Evolutionary conservation across 92 coral and sea anemone species (phyloP), one percentile per base, ranked within the genome.

Genomic region (Palythoa grandis): DNA sequence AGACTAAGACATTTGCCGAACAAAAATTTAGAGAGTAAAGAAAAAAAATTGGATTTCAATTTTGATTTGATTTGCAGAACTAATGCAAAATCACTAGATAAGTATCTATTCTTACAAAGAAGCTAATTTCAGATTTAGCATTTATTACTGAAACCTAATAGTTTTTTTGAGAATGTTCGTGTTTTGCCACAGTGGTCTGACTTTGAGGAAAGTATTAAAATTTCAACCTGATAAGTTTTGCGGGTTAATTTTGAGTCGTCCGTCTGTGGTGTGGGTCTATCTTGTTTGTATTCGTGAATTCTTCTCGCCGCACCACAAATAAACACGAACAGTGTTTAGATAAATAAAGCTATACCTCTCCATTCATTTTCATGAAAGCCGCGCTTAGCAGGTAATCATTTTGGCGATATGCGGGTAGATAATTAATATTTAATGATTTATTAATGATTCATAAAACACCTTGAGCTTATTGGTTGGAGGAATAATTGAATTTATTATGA

Each of bases 371-470:
- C 89, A 66, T 80, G 88, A 85, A 86, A 89, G 95, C 98, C 94
- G 90, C 93, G 98, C 98, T 88, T 90, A 90, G 95, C 94, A 85
- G 94, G 98, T 78, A 84, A 79, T 92, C 94, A 91, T 87, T 90
- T 87, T 82, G 89, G 92, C 87, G 98, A 94, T 94, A 94, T 87
- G 95, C 98, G 90, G 91, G 89, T 35, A 88, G 88, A 89, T 92
- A 89, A 94, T 94, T 82, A 94, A 94, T 94, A 89, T 92, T 94
- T 94, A 92, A 94, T 92, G 87, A 88, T 83, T 82, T 85, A 94
- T 94, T 94, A 94, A 94, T 94, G 92, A 94, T 94, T 94, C 95
- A 94, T 92, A 88, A 85, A 90, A 90, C 87, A 88, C 93, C 74
- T 88, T 82, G 88, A 56, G 87, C 83, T 70, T 76, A 94, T 94